Percentiles rank a stretch among this genome's conserved stretches.
These are phyloP conservation scores for Rhinogobius similis DNA, from an alignment of 2,113 vertebrate species.

Conservation along the genomic window DNA sequence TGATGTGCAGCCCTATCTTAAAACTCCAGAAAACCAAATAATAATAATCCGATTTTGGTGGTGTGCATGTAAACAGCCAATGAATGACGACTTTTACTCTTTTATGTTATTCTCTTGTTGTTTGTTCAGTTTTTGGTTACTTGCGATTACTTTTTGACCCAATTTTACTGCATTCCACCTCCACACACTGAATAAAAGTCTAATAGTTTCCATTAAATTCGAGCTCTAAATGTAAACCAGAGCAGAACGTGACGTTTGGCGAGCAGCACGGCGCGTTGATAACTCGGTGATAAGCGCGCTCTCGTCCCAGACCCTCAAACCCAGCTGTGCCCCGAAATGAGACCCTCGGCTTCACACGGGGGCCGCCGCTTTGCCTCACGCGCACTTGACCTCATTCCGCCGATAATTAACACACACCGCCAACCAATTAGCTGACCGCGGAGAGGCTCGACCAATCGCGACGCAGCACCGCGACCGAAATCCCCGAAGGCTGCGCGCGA, in stretches of 20 bases:
- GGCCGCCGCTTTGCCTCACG: conserved; percentile 29
- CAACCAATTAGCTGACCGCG: conserved; percentile 78
- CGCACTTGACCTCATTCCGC: conserved; percentile 70
- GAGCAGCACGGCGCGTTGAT: conserved; percentile 24
- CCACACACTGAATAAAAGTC: conserved; percentile 5
- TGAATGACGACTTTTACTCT: no score
- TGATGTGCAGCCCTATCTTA: no score
- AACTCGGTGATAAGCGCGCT: conserved; percentile 32
- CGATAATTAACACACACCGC: conserved; percentile 72
- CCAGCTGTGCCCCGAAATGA: conserved; percentile 56
- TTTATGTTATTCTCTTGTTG: no score
- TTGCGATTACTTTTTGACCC: not conserved
- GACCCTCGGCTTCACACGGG: conserved; percentile 25
- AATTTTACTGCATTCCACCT: not conserved
- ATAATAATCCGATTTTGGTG: no score
- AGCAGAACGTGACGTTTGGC: not conserved
- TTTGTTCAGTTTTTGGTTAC: not conserved
- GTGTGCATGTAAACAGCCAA: no score
- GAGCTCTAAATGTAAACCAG: no score
- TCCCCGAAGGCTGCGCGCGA: conserved; percentile 70
- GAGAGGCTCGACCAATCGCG: conserved; percentile 72
- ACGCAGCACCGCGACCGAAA: conserved; percentile 62
- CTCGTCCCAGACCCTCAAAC: conserved; percentile 16
- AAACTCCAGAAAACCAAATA: no score
- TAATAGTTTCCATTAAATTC: conserved; percentile 10